Evolutionary conservation across 1,140 invertebrate species (phyloP).

Genomic region (Bombus haemorrhoidalis): DNA sequence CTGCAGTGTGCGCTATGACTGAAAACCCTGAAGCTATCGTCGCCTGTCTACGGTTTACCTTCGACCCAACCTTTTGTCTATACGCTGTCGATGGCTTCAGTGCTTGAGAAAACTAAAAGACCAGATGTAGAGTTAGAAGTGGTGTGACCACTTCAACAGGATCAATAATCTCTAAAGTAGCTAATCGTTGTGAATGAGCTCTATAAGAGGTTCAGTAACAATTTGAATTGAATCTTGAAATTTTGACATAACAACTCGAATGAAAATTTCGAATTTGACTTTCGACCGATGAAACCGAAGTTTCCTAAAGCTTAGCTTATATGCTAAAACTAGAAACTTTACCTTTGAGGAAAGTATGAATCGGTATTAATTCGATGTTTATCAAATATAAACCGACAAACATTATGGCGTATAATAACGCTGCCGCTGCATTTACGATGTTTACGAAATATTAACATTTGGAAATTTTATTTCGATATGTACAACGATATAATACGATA

Average conservation of each 20-base stretch:
- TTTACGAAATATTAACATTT: background rate
- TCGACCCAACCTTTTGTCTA: too few relatives aligned
- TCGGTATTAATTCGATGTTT: conserved; percentile 30
- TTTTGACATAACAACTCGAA: conserved; percentile 13
- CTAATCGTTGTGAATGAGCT: background rate
- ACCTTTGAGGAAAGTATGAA: conserved; percentile 31
- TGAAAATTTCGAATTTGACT: conserved; percentile 50
- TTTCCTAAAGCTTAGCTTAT: conserved; percentile 6
- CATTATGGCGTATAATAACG: background rate
- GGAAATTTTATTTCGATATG: background rate
- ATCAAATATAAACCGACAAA: conserved; percentile 35
- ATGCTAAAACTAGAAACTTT: conserved; percentile 24
- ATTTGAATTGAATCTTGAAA: background rate
- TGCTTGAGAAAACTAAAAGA: too few relatives aligned
- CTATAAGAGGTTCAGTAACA: background rate
- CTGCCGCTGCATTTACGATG: background rate
- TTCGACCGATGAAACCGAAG: background rate
- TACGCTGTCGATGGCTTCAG: too few relatives aligned
- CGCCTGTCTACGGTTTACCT: too few relatives aligned
- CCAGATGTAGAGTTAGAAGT: too few relatives aligned
- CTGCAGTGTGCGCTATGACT: too few relatives aligned
- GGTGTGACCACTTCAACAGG: too few relatives aligned
- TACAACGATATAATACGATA: too few relatives aligned
- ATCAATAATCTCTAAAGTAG: background rate
- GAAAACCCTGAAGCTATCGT: too few relatives aligned